phyloP scores from a whole-genome alignment of 2,113 vertebrate species.

The Paramormyrops kingsleyae region DNA sequence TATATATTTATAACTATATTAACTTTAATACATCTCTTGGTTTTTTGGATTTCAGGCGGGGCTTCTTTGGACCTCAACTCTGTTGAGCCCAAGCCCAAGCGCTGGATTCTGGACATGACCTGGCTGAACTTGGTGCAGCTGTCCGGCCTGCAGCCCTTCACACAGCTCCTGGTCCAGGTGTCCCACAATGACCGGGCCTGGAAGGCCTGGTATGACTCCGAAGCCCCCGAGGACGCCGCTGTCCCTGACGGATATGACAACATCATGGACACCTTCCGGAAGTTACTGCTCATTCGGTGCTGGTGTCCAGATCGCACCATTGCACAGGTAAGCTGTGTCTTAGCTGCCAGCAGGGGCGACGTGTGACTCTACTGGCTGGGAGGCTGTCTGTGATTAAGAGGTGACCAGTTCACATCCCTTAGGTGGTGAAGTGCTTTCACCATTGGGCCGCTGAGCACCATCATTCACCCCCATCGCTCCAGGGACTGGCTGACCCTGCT shows the following conservation, averaged over 20 bases:
- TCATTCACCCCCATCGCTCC: not conserved
- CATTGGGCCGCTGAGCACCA: not conserved
- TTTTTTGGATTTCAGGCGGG: slow-evolving; percentile 56
- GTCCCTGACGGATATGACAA: slow-evolving; percentile 68
- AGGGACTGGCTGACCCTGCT: not conserved
- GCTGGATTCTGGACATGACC: slow-evolving; percentile 74
- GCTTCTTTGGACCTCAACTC: slow-evolving; percentile 72
- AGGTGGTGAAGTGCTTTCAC: not conserved
- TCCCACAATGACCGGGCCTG: slow-evolving; percentile 64
- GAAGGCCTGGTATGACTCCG: slow-evolving; percentile 71
- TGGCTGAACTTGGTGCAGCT: slow-evolving; percentile 78
- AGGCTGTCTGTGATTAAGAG: not conserved
- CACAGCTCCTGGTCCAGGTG: slow-evolving; percentile 62
- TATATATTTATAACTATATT: not conserved
- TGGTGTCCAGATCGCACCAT: slow-evolving; percentile 73
- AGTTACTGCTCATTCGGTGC: slow-evolving; percentile 71
- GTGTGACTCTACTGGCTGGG: not conserved
- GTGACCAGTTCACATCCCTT: not conserved
- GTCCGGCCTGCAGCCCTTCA: slow-evolving; percentile 60
- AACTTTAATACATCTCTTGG: not conserved
- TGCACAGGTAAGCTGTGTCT: slow-evolving; percentile 58
- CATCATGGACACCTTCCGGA: slow-evolving; percentile 63
- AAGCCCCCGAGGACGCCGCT: slow-evolving; percentile 59
- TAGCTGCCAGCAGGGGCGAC: not conserved
- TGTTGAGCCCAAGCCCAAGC: slow-evolving; percentile 66